Base-by-base conservation (phyloP, 2,797 vertebrate species). In the Fistularia tabacaria region DNA sequence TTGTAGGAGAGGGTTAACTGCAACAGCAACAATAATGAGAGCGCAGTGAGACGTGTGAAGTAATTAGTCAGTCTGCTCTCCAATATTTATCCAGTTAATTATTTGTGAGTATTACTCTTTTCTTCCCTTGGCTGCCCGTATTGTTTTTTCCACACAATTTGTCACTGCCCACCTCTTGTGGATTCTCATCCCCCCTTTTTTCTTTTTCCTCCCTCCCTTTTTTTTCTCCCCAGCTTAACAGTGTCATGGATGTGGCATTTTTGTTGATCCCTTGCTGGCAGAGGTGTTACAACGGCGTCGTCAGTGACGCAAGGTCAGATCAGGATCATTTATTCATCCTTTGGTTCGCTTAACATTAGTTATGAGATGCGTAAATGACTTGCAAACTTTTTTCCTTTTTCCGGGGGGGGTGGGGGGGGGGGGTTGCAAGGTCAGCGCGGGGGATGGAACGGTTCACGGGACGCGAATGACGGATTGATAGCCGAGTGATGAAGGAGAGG, bases 61-160 rank as follows among this genome's bases (percentile, higher is more conserved):
- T 91, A 91, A 91, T 91, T 91, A 90, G 87, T 89, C 87, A 90
- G 85, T 86, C 87, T 76, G 84, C 88, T 88, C 87, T 90, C 86
- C 84, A 90, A 91, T 91, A 91, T 92, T 91, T 91, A 90, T 87
- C 85, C 89, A 92, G 89, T 91, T 92, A 90, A 92, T 91, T 91
- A 92, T 91, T 90, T 91, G 88, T 89, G 90, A 90, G 89, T 87
- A 90, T 90, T 90, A 89, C 87, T 91, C 86, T 86, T 88, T 88
- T 90, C 88, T 85, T 90, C 83, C 86, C 81, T 84, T 90, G 86
- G 84, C 85, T 87, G 88, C 84, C 74, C 84, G 77, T 89, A 87
- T 87, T 89, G 81, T 88, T 89, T 89, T 87, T 90, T 90, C 86
- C 87, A 88, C 88, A 87, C 83, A 88, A 89, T 91, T 91, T 90